Conservation (phyloP, 2,888 invertebrate genomes). For the Creontiades dilutus region DNA sequence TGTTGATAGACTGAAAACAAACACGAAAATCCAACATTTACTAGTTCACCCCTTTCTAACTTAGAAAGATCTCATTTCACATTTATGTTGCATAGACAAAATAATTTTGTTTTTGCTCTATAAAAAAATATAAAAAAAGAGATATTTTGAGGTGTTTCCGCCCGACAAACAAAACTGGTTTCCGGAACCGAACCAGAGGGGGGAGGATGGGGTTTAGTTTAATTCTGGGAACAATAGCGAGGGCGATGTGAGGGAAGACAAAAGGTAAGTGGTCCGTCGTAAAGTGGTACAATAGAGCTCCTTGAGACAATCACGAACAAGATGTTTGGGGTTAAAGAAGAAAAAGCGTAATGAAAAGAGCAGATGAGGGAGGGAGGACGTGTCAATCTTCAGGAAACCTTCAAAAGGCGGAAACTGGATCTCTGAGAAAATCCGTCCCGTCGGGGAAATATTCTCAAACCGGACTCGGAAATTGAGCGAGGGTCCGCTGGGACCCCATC, state of each 20-base stretch:
- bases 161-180: slow-evolving; percentile 5
- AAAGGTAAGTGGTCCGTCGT: slow-evolving; percentile 34
- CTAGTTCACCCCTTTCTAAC: too few species aligned
- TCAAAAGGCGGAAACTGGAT: slow-evolving; percentile 57
- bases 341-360: slow-evolving; percentile 20
- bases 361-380: slow-evolving; percentile 40
- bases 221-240: slow-evolving; percentile 24
- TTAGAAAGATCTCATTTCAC: too few species aligned
- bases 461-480: slow-evolving; percentile 29
- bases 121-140: too few species aligned
- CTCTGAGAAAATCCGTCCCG: slow-evolving; percentile 62
- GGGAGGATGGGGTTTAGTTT: neutral
- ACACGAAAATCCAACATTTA: too few species aligned
- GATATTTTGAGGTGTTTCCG: neutral
- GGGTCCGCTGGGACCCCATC: neutral
- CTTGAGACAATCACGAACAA: slow-evolving; percentile 63
- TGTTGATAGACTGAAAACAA: too few species aligned
- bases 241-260: slow-evolving; percentile 34
- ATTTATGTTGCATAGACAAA: neutral
- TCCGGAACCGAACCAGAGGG: neutral
- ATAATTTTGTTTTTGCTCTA: neutral
- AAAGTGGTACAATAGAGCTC: slow-evolving; percentile 46
- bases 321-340: slow-evolving; percentile 40
- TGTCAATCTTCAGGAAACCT: slow-evolving; percentile 41
- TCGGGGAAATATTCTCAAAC: slow-evolving; percentile 50